Conservation (phyloP, 2,888 invertebrate species). For the Aphodius sticticus region DNA sequence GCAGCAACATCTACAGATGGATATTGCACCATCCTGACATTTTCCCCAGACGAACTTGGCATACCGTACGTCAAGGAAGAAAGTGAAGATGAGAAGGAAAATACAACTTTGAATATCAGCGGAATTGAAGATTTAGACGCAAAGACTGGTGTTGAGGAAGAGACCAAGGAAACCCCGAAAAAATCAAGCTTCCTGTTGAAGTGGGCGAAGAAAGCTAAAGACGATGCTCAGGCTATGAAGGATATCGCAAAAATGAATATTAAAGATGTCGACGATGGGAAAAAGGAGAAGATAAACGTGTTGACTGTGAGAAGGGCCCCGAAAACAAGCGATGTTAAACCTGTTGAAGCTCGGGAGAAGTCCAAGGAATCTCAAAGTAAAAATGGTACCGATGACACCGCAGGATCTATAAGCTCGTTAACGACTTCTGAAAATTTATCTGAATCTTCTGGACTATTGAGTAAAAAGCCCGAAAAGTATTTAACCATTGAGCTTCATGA, state of each 20-base stretch:
- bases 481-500: neutral
- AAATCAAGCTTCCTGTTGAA: slow-evolving; percentile 53
- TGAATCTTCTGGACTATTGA: slow-evolving; percentile 5
- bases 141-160: slow-evolving; percentile 43
- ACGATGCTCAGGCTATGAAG: slow-evolving; percentile 26
- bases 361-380: neutral
- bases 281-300: slow-evolving; percentile 22
- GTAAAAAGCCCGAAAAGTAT: neutral
- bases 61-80: slow-evolving; percentile 61
- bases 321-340: slow-evolving; percentile 13
- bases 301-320: slow-evolving; percentile 12
- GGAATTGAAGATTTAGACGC: slow-evolving; percentile 49
- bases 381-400: slow-evolving; percentile 10
- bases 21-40: slow-evolving; percentile 85
- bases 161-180: slow-evolving; percentile 47
- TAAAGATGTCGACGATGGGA: slow-evolving; percentile 14
- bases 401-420: neutral
- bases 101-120: slow-evolving; percentile 46
- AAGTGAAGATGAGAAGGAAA: slow-evolving; percentile 51
- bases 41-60: slow-evolving; percentile 78
- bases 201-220: slow-evolving; percentile 51
- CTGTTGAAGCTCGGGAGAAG: neutral
- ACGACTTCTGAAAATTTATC: slow-evolving; percentile 16
- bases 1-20: slow-evolving; percentile 89
- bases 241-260: neutral